phyloP scores from a whole-genome alignment of 2,113 vertebrate genomes.

The Oncorhynchus keta region DNA sequence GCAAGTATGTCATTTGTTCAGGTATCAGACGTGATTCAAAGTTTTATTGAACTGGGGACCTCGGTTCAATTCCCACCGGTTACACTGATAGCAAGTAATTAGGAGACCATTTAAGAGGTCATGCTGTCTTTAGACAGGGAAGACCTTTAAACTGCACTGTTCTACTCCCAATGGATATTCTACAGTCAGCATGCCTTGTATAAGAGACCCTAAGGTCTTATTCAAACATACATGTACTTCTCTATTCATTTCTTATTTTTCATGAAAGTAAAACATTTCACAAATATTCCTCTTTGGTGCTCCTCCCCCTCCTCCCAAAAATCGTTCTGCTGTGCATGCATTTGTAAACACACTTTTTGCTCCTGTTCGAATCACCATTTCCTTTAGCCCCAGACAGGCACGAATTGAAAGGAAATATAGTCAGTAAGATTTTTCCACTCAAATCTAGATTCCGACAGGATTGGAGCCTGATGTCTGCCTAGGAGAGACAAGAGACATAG shows the following conservation, averaged over 20 bases:
- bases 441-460: constrained; percentile 47
- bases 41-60: too few species aligned
- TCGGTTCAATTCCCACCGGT: too few species aligned
- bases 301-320: too few species aligned
- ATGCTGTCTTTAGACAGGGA: background rate
- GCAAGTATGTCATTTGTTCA: too few species aligned
- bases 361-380: constrained; percentile 27
- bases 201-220: background rate
- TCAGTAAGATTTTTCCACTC: constrained; percentile 37
- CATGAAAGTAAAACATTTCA: too few species aligned
- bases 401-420: constrained; percentile 2
- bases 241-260: background rate
- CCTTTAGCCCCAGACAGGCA: constrained; percentile 18
- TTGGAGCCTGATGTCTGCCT: constrained; percentile 51
- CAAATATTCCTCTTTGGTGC: background rate
- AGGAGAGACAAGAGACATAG: constrained; percentile 43
- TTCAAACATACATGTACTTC: background rate
- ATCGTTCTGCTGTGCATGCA: background rate
- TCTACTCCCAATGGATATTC: background rate
- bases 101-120: background rate
- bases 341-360: background rate
- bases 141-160: background rate
- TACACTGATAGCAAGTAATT: background rate
- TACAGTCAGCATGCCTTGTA: background rate
- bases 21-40: too few species aligned